Evolutionary conservation across 2,113 vertebrate genomes (phyloP), one percentile per base, ranked within the genome.

Genomic region (Cheirogaleus medius): DNA sequence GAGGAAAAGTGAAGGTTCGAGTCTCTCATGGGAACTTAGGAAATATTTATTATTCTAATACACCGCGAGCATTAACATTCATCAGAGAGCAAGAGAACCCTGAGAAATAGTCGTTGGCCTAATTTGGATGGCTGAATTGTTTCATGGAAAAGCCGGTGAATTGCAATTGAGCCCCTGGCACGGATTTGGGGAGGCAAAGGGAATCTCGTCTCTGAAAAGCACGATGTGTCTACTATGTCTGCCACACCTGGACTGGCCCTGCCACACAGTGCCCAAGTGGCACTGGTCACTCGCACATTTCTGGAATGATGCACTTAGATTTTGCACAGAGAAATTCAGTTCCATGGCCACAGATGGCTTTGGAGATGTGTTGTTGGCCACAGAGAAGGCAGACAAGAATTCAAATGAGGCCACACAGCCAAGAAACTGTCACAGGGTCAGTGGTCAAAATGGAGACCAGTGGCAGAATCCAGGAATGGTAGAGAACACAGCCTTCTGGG

Each of bases 181-280:
- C 3, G 2, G 39, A 34, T 96, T 88, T 42, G 8, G 14, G 86
- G 11, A 84, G 32, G 42, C 21, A 66, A 34, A 71, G 34, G 39
- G 4, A 44, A 47, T 86, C 47, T 47, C 0, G 3, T 60, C 39
- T 76, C 44, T 80, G 63, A 37, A 58, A 69, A 56, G 27, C 21
- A 60, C 0, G 4, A 0, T 0, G 0, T 52, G 7, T 66, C 12
- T 58, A 1, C 12, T 56, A 1, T 8, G 34, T 68, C 82, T 63
- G 56, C 39, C 25, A 5, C 13, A 29, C 13, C 37, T 32, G 37
- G 52, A 34, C 80, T 39, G 73, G 13, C n/a, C 14, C 63, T 1
- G 0, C 44, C 32, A 8, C 2, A 76, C 37, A 44, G 14, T 39
- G 14, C 4, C 1, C 7, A 44, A 0, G 0, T 5, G 52, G 10